Evolutionary conservation across 1,140 invertebrate species (phyloP).

Genomic region (Lucilia cuprina): DNA sequence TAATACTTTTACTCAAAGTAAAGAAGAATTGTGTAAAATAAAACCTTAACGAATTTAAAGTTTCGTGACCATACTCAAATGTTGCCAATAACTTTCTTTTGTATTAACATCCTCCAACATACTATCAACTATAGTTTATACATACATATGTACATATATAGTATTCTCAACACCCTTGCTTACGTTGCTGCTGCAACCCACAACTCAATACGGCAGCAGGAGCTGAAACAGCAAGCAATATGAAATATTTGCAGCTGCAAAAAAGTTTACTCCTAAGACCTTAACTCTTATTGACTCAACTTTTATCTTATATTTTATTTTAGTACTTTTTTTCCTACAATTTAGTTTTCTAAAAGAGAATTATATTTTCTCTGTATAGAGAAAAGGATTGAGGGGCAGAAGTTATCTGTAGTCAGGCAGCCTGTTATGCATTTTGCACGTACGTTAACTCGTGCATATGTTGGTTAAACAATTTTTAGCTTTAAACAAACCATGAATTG

Average conservation of each 20-base stretch:
- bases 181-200: neutral
- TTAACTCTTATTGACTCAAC: constrained; percentile 30
- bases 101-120: neutral
- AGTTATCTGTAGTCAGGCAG: neutral
- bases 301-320: neutral
- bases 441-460: neutral
- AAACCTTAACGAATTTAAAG: constrained; percentile 2
- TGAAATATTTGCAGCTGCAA: constrained; percentile 6
- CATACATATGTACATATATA: neutral
- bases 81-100: constrained; percentile 32
- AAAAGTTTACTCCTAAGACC: constrained; percentile 15
- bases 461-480: neutral
- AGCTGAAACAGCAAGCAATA: too few relatives aligned
- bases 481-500: neutral
- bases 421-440: neutral
- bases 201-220: neutral
- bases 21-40: neutral
- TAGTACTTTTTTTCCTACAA: neutral
- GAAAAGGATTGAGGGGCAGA: neutral
- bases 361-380: neutral
- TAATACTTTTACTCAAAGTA: neutral
- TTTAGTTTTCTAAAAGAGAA: constrained; percentile 29
- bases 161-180: too few relatives aligned
- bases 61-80: constrained; percentile 32
- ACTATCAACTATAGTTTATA: neutral